A percentile compares a stretch with the other conserved stretches of the same genome.
Evolutionary conservation across 2,113 vertebrate species (phyloP).

Genomic region (Mungos mungo): DNA sequence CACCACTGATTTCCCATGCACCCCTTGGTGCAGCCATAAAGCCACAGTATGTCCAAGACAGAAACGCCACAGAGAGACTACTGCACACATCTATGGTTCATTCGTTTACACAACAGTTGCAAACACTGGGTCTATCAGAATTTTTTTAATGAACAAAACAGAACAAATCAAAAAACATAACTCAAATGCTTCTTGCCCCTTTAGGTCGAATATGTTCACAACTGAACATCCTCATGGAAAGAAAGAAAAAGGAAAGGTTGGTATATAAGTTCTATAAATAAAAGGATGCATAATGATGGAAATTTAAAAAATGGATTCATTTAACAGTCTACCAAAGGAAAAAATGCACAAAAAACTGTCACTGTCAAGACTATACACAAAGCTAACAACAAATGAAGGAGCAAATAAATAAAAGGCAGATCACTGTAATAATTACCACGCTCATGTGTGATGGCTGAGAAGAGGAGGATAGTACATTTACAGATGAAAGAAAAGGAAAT

Average conservation of each 20-base stretch:
- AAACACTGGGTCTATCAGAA: conserved; percentile 77
- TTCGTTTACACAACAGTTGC: conserved; percentile 70
- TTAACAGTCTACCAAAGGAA: conserved; percentile 53
- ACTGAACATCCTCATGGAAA: conserved; percentile 88
- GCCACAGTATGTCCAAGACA: conserved; percentile 85
- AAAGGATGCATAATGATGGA: conserved; percentile 61
- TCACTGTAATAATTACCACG: conserved; percentile 94
- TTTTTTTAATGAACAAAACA: conserved; percentile 59
- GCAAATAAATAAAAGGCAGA: conserved; percentile 83
- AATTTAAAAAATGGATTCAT: conserved; percentile 57
- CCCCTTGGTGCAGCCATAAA: conserved; percentile 86
- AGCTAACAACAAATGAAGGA: conserved; percentile 90
- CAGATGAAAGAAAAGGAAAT: conserved; percentile 87
- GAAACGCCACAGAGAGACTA: conserved; percentile 77
- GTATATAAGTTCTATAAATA: conserved; percentile 59
- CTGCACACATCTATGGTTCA: conserved; percentile 76
- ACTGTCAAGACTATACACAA: conserved; percentile 88
- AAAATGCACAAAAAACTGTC: conserved; percentile 38
- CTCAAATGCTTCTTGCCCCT: conserved; percentile 83
- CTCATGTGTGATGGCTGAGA: conserved; percentile 97
- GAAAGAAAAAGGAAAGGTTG: conserved; percentile 75
- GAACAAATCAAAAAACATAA: conserved; percentile 57
- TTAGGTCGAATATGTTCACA: conserved; percentile 85
- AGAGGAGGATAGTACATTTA: conserved; percentile 89
- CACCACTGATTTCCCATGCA: conserved; percentile 80